These are phyloP conservation scores for Corydoras sp. DNA, from an alignment of 2,113 vertebrate genomes.

Conservation along the genomic window DNA sequence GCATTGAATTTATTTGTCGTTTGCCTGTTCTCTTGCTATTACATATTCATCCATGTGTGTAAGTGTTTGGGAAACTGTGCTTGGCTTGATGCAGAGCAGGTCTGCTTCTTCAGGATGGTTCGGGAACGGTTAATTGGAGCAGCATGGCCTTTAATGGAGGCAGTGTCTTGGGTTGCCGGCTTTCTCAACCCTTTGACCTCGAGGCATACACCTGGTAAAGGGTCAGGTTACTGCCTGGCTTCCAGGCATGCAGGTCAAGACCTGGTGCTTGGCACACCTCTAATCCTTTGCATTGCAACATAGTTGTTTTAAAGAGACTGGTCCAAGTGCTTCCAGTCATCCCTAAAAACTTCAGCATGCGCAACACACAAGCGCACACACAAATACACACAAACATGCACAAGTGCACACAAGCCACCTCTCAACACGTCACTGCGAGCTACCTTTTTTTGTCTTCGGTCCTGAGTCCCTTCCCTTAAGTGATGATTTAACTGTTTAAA, in stretches of 20 bases:
- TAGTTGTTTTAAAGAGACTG: slow-evolving; percentile 61
- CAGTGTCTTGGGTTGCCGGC: slow-evolving; percentile 63
- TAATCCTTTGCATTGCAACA: slow-evolving; percentile 70
- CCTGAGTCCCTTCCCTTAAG: slow-evolving; percentile 49
- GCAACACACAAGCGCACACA: slow-evolving; percentile 21
- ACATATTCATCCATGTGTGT: slow-evolving; percentile 1
- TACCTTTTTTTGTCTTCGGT: slow-evolving; percentile 28
- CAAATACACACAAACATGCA: slow-evolving; percentile 2
- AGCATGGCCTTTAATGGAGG: slow-evolving; percentile 62
- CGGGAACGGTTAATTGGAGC: slow-evolving; percentile 65
- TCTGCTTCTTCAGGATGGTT: slow-evolving; percentile 50
- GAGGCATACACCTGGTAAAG: slow-evolving; percentile 92
- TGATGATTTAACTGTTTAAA: slow-evolving; percentile 67
- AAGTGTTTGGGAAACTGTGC: background rate
- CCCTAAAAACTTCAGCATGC: slow-evolving; percentile 44
- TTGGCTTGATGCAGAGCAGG: slow-evolving; percentile 28
- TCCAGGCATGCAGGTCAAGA: slow-evolving; percentile 78
- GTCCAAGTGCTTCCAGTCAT: slow-evolving; percentile 49
- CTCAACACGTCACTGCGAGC: slow-evolving; percentile 8
- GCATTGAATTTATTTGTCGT: slow-evolving; percentile 61
- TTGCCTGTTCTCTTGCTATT: slow-evolving; percentile 42
- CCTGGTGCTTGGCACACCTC: slow-evolving; percentile 73
- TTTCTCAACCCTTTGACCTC: slow-evolving; percentile 79
- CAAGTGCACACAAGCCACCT: background rate
- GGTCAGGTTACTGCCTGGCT: slow-evolving; percentile 86